A percentile compares a stretch with the other conserved stretches of the same genome.
Evolutionary conservation across 2,113 vertebrate species (phyloP).

Genomic region (Mastomys natalensis): DNA sequence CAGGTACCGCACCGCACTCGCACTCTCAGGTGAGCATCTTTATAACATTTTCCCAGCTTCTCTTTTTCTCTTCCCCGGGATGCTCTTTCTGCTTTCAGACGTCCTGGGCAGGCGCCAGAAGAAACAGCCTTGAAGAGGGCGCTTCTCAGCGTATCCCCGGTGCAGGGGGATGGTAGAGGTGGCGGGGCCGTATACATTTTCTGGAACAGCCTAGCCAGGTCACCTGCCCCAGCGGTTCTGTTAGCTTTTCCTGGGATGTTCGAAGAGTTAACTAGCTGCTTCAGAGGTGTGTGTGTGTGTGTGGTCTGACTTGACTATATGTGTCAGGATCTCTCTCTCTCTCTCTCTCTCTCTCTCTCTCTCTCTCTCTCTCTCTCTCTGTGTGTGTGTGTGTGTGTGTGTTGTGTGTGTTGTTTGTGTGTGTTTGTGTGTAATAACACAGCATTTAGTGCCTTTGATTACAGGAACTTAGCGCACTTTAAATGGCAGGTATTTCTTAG

Average conservation of each 20-base stretch:
- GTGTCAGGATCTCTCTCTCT: background rate
- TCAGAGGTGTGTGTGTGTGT: background rate
- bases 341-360: background rate
- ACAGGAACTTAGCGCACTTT: background rate
- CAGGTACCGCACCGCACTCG: background rate
- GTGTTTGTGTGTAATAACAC: background rate
- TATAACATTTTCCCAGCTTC: background rate
- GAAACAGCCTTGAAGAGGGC: background rate
- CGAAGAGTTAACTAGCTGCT: background rate
- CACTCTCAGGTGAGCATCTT: background rate
- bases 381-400: background rate
- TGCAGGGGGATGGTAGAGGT: background rate
- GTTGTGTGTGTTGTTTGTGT: background rate
- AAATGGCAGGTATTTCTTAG: background rate
- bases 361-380: background rate
- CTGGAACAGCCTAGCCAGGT: background rate
- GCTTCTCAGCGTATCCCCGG: background rate
- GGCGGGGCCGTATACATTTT: background rate
- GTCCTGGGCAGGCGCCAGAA: background rate
- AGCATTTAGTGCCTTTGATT: background rate
- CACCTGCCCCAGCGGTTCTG: constrained; percentile 28
- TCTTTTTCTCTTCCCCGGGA: background rate
- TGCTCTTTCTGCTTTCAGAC: background rate
- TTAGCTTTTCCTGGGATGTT: background rate
- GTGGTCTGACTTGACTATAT: background rate